These are phyloP conservation scores for Aegotheles bennettii DNA, from an alignment of 2,113 vertebrate genomes.

Conservation along the genomic window DNA sequence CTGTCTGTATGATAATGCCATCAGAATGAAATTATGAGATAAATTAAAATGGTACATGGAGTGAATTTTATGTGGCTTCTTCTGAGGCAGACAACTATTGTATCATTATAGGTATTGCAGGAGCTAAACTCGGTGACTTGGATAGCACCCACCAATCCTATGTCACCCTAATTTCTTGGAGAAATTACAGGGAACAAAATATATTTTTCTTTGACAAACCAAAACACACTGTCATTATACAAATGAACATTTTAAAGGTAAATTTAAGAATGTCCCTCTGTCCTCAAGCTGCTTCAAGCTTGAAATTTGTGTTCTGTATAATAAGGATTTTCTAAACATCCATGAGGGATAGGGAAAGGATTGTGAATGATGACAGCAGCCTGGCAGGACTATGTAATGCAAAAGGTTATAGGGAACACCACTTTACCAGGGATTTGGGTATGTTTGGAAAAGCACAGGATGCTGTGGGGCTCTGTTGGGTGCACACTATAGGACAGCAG, in stretches of 20 bases:
- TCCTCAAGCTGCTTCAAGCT: not conserved
- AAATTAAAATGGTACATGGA: not conserved
- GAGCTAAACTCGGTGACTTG: not conserved
- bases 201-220: not conserved
- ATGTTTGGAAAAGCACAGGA: not conserved
- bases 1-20: not conserved
- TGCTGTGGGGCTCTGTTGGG: not conserved
- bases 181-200: not conserved
- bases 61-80: not conserved
- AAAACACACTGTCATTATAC: not conserved
- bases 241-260: not conserved
- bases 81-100: not conserved
- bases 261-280: not conserved
- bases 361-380: not conserved
- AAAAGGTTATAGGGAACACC: not conserved
- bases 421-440: not conserved
- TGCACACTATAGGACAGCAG: not conserved
- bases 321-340: not conserved
- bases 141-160: not conserved
- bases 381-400: not conserved
- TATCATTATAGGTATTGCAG: not conserved
- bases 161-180: not conserved
- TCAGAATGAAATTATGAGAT: not conserved
- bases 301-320: not conserved
- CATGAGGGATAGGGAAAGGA: not conserved